These are phyloP conservation scores for Macropus fuliginosus DNA, from an alignment of 2,797 vertebrate genomes.

Conservation along the genomic window DNA sequence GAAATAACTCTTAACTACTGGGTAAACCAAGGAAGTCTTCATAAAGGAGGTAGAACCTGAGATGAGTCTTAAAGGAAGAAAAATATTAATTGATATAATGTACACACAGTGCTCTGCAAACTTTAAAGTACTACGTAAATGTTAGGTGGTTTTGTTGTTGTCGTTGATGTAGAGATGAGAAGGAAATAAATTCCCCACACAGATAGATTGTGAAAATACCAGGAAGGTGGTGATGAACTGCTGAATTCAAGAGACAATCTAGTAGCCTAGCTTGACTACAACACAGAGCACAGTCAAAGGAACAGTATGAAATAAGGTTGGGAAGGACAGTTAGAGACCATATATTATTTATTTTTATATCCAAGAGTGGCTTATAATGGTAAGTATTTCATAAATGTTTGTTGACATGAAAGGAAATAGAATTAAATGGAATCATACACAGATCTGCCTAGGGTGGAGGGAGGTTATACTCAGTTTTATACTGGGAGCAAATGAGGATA, in stretches of 20 bases:
- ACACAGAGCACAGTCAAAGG: background rate
- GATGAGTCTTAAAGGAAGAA: background rate
- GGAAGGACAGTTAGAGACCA: background rate
- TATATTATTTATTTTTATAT: background rate
- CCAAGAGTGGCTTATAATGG: background rate
- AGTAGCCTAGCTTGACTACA: background rate
- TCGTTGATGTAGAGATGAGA: background rate
- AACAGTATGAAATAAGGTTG: background rate
- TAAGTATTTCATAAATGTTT: background rate
- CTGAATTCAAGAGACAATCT: background rate
- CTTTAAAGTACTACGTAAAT: background rate
- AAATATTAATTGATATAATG: background rate
- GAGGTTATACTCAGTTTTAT: background rate
- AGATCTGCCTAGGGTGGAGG: background rate
- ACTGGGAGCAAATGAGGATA: background rate
- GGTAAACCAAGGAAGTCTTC: background rate
- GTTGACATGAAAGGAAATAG: background rate
- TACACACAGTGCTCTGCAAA: background rate
- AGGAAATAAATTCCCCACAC: background rate
- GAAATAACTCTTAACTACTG: background rate
- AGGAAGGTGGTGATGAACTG: background rate
- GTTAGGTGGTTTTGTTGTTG: background rate
- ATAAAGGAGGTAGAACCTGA: background rate
- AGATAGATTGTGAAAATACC: background rate
- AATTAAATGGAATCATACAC: background rate